Evolutionary conservation across 2,113 vertebrate genomes (phyloP), one percentile per base, ranked within the genome.

Genomic region (Dolichallabes microphthalmus): DNA sequence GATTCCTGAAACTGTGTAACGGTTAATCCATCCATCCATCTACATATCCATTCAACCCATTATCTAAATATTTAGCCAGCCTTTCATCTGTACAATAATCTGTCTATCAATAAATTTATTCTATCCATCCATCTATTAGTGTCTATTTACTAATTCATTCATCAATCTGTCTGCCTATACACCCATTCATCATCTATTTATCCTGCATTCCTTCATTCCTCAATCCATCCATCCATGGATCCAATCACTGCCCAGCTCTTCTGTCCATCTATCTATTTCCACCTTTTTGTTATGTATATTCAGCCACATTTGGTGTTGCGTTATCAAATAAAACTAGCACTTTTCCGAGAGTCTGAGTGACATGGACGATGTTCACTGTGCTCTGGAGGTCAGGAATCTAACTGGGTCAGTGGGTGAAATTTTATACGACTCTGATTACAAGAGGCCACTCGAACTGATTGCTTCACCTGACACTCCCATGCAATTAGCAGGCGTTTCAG

Each of bases 371-470:
- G 35, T 39, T 71, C 68, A 39, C 17, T n/a, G 25, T 81, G 45
- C 11, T 58, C 32, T 83, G 55, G 32, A 50, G 69, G 55, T 83
- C 55, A 50, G 22, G 32, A 63, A 10, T 30, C 25, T 60, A 83
- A 58, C 13, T 35, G 53, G 63, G 63, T 73, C 53, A 83, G 52
- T 35, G 32, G 52, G 52, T 73, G 64, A 74, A 25, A 50, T 45
- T 75, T n/a, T 83, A 75, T 25, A 14, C 6, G 3, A 73, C n/a
- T 63, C 32, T 75, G 82, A 75, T 50, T 83, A 60, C 8, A 20
- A 74, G 22, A 19, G 53, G 35, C 22, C 25, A 27, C 57, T 83
- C 15, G 30, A 45, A 60, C 30, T 57, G 81, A 73, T 71, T 71
- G 64, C 27, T 77, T 35, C 27, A 57, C 19, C 50, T 32, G 39